phyloP scores from a whole-genome alignment of 1,140 invertebrate species.

The Scaptomyza montana region DNA sequence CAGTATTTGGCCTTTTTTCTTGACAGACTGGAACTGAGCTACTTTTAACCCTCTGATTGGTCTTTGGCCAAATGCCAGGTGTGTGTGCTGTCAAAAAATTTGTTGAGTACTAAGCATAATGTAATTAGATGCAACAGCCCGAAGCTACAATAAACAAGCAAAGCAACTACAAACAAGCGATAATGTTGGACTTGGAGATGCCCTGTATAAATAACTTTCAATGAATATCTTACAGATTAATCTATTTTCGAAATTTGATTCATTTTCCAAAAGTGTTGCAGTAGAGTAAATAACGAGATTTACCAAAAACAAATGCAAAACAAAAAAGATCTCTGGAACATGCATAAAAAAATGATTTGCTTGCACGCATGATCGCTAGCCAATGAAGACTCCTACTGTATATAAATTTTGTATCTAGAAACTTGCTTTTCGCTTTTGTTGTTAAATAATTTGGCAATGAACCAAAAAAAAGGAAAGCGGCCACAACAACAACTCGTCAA shows the following conservation, averaged over 20 bases:
- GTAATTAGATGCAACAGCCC: slow-evolving; percentile 48
- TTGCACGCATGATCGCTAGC: slow-evolving; percentile 43
- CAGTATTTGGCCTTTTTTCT: background rate
- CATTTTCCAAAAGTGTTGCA: too few relatives aligned
- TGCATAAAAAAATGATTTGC: slow-evolving; percentile 65
- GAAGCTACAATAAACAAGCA: slow-evolving; percentile 49
- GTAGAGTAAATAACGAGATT: too few relatives aligned
- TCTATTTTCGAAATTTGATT: background rate
- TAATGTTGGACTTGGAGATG: background rate
- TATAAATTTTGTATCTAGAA: slow-evolving; percentile 15
- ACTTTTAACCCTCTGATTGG: slow-evolving; percentile 21
- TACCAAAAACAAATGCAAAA: slow-evolving; percentile 32
- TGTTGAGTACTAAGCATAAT: slow-evolving; percentile 43
- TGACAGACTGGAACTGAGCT: slow-evolving; percentile 20
- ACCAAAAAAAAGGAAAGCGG: slow-evolving; percentile 70
- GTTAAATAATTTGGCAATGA: slow-evolving; percentile 69
- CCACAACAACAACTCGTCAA: slow-evolving; percentile 28
- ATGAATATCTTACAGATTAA: too few relatives aligned
- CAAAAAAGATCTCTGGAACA: slow-evolving; percentile 48
- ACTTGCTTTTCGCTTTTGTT: slow-evolving; percentile 22
- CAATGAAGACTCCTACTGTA: slow-evolving; percentile 35
- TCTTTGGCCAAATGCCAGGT: slow-evolving; percentile 41
- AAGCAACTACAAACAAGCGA: slow-evolving; percentile 11
- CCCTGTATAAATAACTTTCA: slow-evolving; percentile 5
- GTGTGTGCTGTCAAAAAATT: slow-evolving; percentile 22